These are phyloP conservation scores for Cotesia chilonis DNA, from an alignment of 1,140 invertebrate genomes.

Conservation along the genomic window DNA sequence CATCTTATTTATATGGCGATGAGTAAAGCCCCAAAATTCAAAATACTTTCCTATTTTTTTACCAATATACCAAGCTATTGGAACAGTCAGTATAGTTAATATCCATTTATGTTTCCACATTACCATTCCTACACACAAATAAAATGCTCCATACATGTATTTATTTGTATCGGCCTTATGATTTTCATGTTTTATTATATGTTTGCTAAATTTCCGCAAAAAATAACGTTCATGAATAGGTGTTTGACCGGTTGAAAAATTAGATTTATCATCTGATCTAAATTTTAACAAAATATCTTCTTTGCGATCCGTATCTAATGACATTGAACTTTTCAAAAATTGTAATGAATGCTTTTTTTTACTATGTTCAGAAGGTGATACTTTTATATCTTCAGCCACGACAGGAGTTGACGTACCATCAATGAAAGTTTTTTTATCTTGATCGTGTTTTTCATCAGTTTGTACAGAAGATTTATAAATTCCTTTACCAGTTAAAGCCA, in stretches of 20 bases:
- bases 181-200: constrained; percentile 64
- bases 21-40: constrained; percentile 61
- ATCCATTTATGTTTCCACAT: constrained; percentile 78
- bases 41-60: constrained; percentile 69
- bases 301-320: constrained; percentile 51
- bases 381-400: constrained; percentile 26
- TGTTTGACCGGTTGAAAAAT: constrained; percentile 29
- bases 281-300: constrained; percentile 20
- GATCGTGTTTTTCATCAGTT: constrained; percentile 25
- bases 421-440: constrained; percentile 36
- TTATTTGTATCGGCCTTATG: constrained; percentile 65
- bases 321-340: constrained; percentile 50
- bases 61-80: constrained; percentile 71
- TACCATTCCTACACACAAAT: constrained; percentile 74
- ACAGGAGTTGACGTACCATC: constrained; percentile 15
- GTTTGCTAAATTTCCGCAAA: constrained; percentile 61
- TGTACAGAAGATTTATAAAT: not conserved
- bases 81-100: constrained; percentile 73
- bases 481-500: constrained; percentile 51
- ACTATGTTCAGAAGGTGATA: not conserved
- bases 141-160: constrained; percentile 75
- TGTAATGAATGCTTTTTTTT: constrained; percentile 39
- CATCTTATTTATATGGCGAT: constrained; percentile 46
- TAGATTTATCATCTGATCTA: constrained; percentile 24
- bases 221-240: constrained; percentile 52